Evolutionary conservation across 2,888 invertebrate species (phyloP).

Genomic region (Megaustenia siamemsis): DNA sequence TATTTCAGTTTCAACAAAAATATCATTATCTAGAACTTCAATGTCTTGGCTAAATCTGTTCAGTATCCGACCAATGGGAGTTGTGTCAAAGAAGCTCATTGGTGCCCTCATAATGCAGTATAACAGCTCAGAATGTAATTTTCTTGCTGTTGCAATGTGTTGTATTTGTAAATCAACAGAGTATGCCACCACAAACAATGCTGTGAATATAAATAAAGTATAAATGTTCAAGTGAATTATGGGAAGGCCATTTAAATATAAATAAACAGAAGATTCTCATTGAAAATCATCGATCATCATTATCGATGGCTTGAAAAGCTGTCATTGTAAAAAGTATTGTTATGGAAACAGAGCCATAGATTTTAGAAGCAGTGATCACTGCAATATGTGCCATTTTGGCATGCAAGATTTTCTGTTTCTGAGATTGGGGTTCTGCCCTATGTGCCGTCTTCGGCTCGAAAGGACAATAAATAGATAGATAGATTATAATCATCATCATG

Average conservation of each 20-base stretch:
- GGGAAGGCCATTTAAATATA: background rate
- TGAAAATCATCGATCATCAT: too few relatives aligned
- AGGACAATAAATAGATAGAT: too few relatives aligned
- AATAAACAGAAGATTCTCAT: background rate
- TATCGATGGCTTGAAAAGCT: too few relatives aligned
- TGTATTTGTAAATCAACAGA: constrained; percentile 33
- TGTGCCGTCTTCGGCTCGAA: too few relatives aligned
- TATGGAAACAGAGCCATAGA: too few relatives aligned
- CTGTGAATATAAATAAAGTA: constrained; percentile 12
- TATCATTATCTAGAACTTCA: constrained; percentile 48
- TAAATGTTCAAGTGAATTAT: background rate
- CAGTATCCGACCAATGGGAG: constrained; percentile 49
- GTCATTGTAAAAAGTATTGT: too few relatives aligned
- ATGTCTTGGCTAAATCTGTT: constrained; percentile 53
- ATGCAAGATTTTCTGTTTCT: too few relatives aligned
- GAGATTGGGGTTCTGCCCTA: too few relatives aligned
- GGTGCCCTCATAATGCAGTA: constrained; percentile 47
- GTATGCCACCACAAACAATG: constrained; percentile 38
- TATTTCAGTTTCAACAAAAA: constrained; percentile 45
- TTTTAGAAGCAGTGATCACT: too few relatives aligned
- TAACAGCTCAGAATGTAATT: constrained; percentile 40
- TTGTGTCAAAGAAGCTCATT: constrained; percentile 52
- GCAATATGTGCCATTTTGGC: too few relatives aligned
- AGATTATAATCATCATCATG: too few relatives aligned
- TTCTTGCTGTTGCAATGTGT: constrained; percentile 40